Base-by-base conservation (phyloP, 1,140 invertebrate species). In the Temnothorax curvispinosus region DNA sequence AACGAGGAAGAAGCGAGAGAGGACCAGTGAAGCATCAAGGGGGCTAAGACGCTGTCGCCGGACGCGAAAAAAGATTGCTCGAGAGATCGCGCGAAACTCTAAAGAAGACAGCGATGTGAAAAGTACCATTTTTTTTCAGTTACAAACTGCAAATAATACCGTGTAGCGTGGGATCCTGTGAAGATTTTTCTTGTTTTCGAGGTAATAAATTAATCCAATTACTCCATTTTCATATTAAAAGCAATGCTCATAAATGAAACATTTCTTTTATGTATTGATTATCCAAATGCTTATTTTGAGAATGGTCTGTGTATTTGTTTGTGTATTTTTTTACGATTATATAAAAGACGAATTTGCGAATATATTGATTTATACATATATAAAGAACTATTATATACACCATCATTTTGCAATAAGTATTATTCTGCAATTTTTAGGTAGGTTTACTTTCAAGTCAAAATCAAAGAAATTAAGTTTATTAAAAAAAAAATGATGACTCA, bases 1-100 rank as follows among this genome's bases (percentile, higher is more conserved):
- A 94, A 94, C 89, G 92, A 94, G 94, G 93, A 94, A 94, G 93
- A 93, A 85, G 60, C 65, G 86, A 89, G 87, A 90, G 88, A 69
- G 58, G 50, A 75, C 32, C 56, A 27, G 32, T 35, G 62, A 47
- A 35, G 65, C 21, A 18, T 27, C 69, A 58, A 71, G 80, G 47
- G 41, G 11, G 11, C 47, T 47, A 11, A 47, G 41, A 56, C 4
- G 38, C 65, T 44, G 54, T 54, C 13, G 11, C 41, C 47, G 64
- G 60, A 50, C 62, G 62, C 56, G 89, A 88, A 91, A 88, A 88
- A 88, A 87, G 86, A 85, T 74, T 50, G 69, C 67, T 78, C 35
- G 82, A 62, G 47, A 41, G 65, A 87, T 89, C 75, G 60, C 9
- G 32, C 32, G 64, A 60, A 60, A 69, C 9, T 38, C 47, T 44